Percentiles rank a stretch among this genome's conserved stretches.
Conservation (phyloP, 2,888 invertebrate genomes). For the Heliconius ismenius region DNA sequence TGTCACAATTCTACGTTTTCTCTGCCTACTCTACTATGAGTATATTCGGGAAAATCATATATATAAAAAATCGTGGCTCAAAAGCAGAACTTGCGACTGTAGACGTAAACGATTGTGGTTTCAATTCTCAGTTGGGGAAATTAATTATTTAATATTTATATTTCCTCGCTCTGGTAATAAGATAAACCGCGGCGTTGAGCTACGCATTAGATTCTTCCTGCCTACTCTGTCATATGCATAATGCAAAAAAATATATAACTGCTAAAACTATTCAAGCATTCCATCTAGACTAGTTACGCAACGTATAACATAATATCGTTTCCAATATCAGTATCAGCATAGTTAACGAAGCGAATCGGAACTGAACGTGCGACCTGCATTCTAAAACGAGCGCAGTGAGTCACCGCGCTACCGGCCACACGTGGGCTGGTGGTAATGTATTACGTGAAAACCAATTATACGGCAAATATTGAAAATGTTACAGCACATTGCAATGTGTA, state of each 20-base stretch:
- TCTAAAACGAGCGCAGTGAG: slow-evolving; percentile 25
- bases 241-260: too few relatives aligned
- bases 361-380: slow-evolving; percentile 34
- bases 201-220: not conserved
- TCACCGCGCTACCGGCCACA: slow-evolving; percentile 24
- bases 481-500: not conserved
- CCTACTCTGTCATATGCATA: not conserved
- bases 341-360: slow-evolving; percentile 18
- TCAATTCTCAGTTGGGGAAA: not conserved
- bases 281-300: not conserved
- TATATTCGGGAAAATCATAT: too few relatives aligned
- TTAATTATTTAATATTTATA: not conserved
- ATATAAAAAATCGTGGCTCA: too few relatives aligned
- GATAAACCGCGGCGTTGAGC: not conserved
- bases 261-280: not conserved
- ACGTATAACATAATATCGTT: not conserved
- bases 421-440: slow-evolving; percentile 24
- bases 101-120: too few relatives aligned
- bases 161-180: not conserved
- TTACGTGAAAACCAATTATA: slow-evolving; percentile 33
- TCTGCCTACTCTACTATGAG: too few relatives aligned
- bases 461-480: slow-evolving; percentile 29
- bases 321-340: not conserved
- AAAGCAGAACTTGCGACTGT: too few relatives aligned
- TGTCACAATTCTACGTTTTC: too few relatives aligned